A percentile compares a stretch with the other conserved stretches of the same genome.
These are phyloP conservation scores for Agonopterix alstromeriana DNA, from an alignment of 2,888 invertebrate genomes.

Conservation along the genomic window DNA sequence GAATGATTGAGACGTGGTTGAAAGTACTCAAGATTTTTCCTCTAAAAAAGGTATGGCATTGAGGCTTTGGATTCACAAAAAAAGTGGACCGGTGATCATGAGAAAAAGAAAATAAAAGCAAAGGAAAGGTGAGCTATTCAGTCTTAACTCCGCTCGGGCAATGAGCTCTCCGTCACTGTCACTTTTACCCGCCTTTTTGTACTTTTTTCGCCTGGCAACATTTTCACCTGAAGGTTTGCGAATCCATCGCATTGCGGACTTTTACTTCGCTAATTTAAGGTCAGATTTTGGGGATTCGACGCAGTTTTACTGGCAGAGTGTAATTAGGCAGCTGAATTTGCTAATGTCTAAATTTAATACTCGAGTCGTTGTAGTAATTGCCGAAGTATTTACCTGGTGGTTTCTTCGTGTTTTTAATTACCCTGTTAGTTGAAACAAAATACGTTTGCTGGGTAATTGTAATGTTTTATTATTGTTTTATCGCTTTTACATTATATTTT, in stretches of 20 bases:
- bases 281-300: not conserved
- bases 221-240: not conserved
- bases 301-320: not conserved
- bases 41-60: not conserved
- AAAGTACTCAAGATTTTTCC: not conserved
- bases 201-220: constrained; percentile 1
- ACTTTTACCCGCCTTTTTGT: constrained; percentile 9
- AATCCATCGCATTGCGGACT: constrained; percentile 5
- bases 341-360: not conserved
- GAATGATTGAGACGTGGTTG: no score
- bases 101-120: not conserved
- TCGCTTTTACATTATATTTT: no score
- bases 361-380: no score
- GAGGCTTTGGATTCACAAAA: not conserved
- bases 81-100: not conserved
- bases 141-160: constrained; percentile 3
- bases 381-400: no score
- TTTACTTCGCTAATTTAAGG: not conserved
- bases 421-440: no score
- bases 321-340: not conserved
- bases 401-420: no score
- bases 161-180: constrained; percentile 15
- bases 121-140: constrained; percentile 3
- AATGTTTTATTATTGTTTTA: no score
- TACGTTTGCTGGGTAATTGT: no score